Base-by-base conservation (phyloP, 2,113 vertebrate species). In the Trichomycterus rosablanca region DNA sequence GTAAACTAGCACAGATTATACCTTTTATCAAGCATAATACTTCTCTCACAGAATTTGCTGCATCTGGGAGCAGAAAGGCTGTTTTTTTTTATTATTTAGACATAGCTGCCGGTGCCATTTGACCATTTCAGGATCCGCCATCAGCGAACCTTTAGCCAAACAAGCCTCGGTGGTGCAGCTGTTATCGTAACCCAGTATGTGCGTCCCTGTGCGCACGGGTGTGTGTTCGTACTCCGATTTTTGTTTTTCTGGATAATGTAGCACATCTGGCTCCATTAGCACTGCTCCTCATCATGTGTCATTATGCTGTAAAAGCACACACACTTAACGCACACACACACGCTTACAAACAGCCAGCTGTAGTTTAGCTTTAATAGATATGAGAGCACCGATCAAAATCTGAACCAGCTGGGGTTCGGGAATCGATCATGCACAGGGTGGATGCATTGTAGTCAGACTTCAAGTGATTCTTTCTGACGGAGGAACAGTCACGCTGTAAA, bases 241-340 rank as follows among this genome's bases (percentile, higher is more conserved):
- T 56, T 60, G 30, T 37, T 40, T 46, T 45, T 55, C 43, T 45
- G 37, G 52, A 82, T 87, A 87, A 86, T 87, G 86, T 83, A 84
- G 78, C 76, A 40, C 86, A 87, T 84, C 84, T 87, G 86, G 77
- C 80, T 85, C 80, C 77, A 71, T 84, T 87, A 83, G 81, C 82
- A 46, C 56, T 23, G 78, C 78, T 76, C 82, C 81, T 84, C 82
- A 85, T 86, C 85, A 86, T 78, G 79, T 80, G 78, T 80, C 83
- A 85, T 87, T 84, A 84, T 79, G 77, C 77, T 42, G n/a, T 34
- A 42, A 65, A 56, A 56, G 63, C 52, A 20, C 43, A 48, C 9
- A 14, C 43, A 30, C 52, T 23, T 3, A 6, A 5, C 53, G 34
- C 60, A 83, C n/a, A n/a, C n/a, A n/a, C n/a, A n/a, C n/a, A n/a